Conservation (phyloP, 1,140 invertebrate species). For the Bombus polaris region DNA sequence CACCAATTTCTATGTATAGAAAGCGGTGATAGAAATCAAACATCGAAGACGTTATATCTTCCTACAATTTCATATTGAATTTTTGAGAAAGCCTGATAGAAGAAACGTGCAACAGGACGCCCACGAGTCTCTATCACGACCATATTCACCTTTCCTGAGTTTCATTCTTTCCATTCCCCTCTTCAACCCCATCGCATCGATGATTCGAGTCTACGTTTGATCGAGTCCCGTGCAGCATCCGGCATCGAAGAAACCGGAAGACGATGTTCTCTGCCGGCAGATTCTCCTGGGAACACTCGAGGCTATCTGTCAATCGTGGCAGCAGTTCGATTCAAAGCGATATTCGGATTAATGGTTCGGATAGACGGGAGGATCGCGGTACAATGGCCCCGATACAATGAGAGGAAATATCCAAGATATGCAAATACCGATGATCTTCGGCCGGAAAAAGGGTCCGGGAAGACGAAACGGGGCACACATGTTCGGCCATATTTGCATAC, state of each 20-base stretch:
- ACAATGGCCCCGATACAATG: conserved; percentile 80
- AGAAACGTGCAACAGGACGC: not conserved
- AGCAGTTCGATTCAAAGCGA: conserved; percentile 76
- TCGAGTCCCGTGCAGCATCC: conserved; percentile 31
- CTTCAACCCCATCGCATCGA: conserved; percentile 16
- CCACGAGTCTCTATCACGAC: not conserved
- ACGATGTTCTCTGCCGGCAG: conserved; percentile 50
- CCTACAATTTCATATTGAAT: not conserved
- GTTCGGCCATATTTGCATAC: conserved; percentile 80
- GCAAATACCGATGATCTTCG: conserved; percentile 82
- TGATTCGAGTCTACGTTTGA: conserved; percentile 11
- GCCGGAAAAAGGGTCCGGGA: conserved; percentile 77
- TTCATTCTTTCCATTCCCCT: not conserved
- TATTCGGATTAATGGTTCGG: conserved; percentile 82
- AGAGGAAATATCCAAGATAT: conserved; percentile 83
- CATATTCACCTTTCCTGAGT: too few relatives aligned
- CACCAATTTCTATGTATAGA: too few relatives aligned
- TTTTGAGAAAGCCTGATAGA: not conserved
- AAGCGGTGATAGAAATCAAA: too few relatives aligned
- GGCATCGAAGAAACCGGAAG: conserved; percentile 67
- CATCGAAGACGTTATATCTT: too few relatives aligned
- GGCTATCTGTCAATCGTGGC: conserved; percentile 80
- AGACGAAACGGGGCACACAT: conserved; percentile 78
- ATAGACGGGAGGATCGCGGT: conserved; percentile 74
- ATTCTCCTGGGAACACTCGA: conserved; percentile 79